Evolutionary conservation across 2,888 invertebrate species (phyloP), one percentile per base, ranked within the genome.

Genomic region (Sphaerophoria taeniata): DNA sequence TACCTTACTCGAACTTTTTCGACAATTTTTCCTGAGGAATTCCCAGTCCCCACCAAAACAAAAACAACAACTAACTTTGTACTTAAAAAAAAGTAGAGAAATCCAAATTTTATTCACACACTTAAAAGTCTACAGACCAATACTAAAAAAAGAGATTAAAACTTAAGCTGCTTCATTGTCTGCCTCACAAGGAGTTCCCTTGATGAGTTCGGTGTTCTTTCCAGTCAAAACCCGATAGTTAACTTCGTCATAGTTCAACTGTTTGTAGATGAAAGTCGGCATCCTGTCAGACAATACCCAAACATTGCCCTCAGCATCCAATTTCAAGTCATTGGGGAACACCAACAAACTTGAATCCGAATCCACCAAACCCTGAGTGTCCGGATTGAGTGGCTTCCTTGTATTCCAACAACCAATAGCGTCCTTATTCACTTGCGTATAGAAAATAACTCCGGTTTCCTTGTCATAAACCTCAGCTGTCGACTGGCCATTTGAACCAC

Each of bases 371-470:
- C 94, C 95, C 89, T 95, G 93, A 89, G 94, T 96, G 58, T 95
- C 94, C 0, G 94, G 92, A 34, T 93, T 94, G 88, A 95, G 94
- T 0, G 95, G 94, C 87, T 94, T 94, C 16, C 90, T 91, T 0
- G 94, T 93, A 89, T 97, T 96, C 97, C 97, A 97, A 90, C 97
- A 97, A 0, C 95, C 96, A 2, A 97, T 93, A 0, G 95, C 96
- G 89, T 97, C 95, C 88, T 94, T 95, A 90, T 95, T 96, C 88
- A 94, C 94, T 93, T 96, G 96, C 2, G 96, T 95, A 88, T 96
- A 95, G 92, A 97, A 96, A 95, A 96, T 78, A 9, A 95, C 95
- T 36, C 94, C 94, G 0, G 95, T 94, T 83, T 94, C 93, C 61
- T 93, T 93, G 89, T 97, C 96, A 87, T 95, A 94, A 89, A 93